These are phyloP conservation scores for Pipistrellus kuhlii DNA, from an alignment of 2,797 vertebrate genomes.

Conservation along the genomic window DNA sequence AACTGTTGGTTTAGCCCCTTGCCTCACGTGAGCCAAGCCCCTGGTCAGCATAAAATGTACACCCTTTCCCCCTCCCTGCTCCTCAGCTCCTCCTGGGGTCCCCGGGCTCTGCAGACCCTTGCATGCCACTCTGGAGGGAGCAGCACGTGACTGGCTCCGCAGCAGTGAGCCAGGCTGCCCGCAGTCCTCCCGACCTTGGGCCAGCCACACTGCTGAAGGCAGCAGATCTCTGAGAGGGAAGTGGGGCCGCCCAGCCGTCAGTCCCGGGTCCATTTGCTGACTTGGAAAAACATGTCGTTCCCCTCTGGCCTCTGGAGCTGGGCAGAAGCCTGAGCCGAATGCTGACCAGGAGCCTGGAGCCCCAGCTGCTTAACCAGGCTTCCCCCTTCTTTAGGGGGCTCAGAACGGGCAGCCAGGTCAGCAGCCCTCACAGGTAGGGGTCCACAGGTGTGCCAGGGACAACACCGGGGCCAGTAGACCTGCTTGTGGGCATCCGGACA, in stretches of 20 bases:
- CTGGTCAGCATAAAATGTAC: background rate
- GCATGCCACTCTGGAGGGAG: background rate
- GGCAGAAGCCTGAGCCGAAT: conserved; percentile 61
- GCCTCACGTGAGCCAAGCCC: background rate
- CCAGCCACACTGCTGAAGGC: conserved; percentile 63
- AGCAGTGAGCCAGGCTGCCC: background rate
- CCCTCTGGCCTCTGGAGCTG: conserved; percentile 67
- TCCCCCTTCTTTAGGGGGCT: background rate
- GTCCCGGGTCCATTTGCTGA: conserved; percentile 60
- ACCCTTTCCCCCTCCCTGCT: background rate
- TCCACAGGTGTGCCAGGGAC: background rate
- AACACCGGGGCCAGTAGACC: background rate
- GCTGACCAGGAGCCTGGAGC: conserved; percentile 54
- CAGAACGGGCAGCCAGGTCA: background rate
- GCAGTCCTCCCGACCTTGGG: conserved; percentile 60
- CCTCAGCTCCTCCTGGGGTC: background rate
- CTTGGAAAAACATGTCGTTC: conserved; percentile 65
- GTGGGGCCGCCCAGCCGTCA: background rate
- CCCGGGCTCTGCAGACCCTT: background rate
- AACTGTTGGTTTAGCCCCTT: background rate
- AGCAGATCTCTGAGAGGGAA: conserved; percentile 45
- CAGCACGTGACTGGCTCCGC: background rate
- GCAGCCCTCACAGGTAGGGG: background rate
- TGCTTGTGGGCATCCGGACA: background rate
- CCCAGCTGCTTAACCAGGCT: background rate